A percentile compares a stretch with the other conserved stretches of the same genome.
Evolutionary conservation across 2,797 vertebrate species (phyloP).

Genomic region (Paguma larvata): DNA sequence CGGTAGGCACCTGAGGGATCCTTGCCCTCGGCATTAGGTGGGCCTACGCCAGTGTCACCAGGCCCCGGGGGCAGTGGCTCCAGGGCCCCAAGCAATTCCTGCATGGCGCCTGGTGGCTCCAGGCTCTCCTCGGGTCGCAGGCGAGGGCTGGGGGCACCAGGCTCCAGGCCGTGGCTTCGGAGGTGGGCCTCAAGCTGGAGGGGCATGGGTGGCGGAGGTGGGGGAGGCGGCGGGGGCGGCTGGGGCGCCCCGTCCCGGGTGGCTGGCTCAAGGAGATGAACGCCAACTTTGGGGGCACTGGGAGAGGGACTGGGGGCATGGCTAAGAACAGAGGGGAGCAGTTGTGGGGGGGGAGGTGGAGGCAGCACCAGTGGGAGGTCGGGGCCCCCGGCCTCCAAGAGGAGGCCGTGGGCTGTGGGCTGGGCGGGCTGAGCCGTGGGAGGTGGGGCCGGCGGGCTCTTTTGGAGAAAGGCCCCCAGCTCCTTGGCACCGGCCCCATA

Average conservation of each 20-base stretch:
- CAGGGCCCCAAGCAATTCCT: slow-evolving; percentile 87
- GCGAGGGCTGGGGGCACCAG: slow-evolving; percentile 76
- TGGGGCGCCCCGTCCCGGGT: slow-evolving; percentile 91
- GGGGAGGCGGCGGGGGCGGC: slow-evolving; percentile 93
- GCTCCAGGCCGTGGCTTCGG: slow-evolving; percentile 84
- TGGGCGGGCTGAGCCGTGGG: slow-evolving; percentile 89
- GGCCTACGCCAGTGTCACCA: slow-evolving; percentile 80
- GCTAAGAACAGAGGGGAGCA: slow-evolving; percentile 95
- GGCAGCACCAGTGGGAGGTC: slow-evolving; percentile 93
- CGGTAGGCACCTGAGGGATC: slow-evolving; percentile 86
- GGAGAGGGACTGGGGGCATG: slow-evolving; percentile 91
- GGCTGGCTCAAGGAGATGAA: slow-evolving; percentile 91
- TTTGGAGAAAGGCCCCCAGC: slow-evolving; percentile 91
- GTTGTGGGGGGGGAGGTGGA: slow-evolving; percentile 85
- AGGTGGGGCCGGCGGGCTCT: slow-evolving; percentile 92
- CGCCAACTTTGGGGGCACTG: slow-evolving; percentile 83
- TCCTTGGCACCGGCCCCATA: slow-evolving; percentile 88
- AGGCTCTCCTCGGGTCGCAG: slow-evolving; percentile 82
- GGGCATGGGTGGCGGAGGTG: slow-evolving; percentile 84
- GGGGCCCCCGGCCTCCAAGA: slow-evolving; percentile 89
- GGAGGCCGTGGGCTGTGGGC: slow-evolving; percentile 83
- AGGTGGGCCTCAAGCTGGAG: slow-evolving; percentile 86
- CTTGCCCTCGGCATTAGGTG: slow-evolving; percentile 91
- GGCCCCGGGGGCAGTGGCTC: slow-evolving; percentile 81
- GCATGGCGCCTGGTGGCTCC: slow-evolving; percentile 87